Evolutionary conservation across 37 sponge, comb jelly and placozoan species (phyloP).

Genomic region (Ianthella basta): DNA sequence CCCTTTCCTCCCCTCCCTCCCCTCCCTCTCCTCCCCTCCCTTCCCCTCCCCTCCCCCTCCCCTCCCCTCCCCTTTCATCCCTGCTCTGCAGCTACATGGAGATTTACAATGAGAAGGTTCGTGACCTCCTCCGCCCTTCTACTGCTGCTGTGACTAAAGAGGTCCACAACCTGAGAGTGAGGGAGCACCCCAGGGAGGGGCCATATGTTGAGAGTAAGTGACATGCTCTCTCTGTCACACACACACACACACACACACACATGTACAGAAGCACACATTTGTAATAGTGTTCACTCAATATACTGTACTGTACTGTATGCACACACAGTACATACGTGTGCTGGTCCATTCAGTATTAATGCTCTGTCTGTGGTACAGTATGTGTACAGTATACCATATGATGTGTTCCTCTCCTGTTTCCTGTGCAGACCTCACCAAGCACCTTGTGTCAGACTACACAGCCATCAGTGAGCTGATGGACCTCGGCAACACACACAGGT

Average conservation of each 20-base stretch:
- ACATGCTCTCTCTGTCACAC: not conserved
- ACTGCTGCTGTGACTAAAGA: not conserved
- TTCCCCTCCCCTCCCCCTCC: not conserved
- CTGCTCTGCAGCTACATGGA: slow-evolving; percentile 75
- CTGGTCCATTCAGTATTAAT: no score
- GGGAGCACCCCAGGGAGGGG: slow-evolving; percentile 89
- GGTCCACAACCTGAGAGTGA: slow-evolving; percentile 65
- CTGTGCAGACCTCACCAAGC: slow-evolving; percentile 71
- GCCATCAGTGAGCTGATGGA: slow-evolving; percentile 69
- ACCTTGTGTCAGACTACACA: slow-evolving; percentile 76
- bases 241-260: not conserved
- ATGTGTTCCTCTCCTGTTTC: not conserved
- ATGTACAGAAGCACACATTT: not conserved
- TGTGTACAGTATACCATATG: no score
- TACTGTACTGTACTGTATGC: not conserved
- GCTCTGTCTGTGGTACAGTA: no score
- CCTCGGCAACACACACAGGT: slow-evolving; percentile 77
- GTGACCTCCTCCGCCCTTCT: slow-evolving; percentile 57
- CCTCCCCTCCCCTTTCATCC: not conserved
- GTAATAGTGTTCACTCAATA: not conserved
- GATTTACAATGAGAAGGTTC: slow-evolving; percentile 91
- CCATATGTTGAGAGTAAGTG: slow-evolving; percentile 91
- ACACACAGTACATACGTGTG: slow-evolving; percentile 12
- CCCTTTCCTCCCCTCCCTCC: no score
- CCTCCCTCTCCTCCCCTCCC: no score